A percentile compares a stretch with the other conserved stretches of the same genome.
These are phyloP conservation scores for Nothocercus julius DNA, from an alignment of 2,113 vertebrate genomes.

Conservation along the genomic window DNA sequence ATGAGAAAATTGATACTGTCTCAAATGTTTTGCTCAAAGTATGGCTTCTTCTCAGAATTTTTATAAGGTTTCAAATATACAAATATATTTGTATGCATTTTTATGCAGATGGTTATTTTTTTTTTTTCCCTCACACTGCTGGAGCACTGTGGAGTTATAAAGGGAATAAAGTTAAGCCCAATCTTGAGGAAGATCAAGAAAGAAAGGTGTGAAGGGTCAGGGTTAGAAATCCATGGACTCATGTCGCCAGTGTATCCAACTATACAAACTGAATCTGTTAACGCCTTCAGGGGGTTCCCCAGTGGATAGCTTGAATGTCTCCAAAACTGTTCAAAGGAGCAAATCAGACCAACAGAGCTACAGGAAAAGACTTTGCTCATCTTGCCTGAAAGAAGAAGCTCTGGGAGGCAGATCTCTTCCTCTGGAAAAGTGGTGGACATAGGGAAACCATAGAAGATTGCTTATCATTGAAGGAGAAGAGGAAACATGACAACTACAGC, in stretches of 20 bases:
- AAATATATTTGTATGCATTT: neutral
- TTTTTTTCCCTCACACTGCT: neutral
- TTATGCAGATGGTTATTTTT: neutral
- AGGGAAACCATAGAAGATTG: neutral
- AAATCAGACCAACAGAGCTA: neutral
- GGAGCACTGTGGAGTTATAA: neutral
- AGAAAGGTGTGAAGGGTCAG: neutral
- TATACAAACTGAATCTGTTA: neutral
- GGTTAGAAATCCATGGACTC: neutral
- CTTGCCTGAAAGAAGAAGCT: neutral
- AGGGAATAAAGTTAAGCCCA: neutral
- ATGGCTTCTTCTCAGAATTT: neutral
- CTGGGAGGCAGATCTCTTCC: neutral
- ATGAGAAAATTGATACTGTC: neutral
- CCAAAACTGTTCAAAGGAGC: neutral
- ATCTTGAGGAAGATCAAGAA: neutral
- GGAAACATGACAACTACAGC: rapidly evolving
- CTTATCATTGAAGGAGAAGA: neutral
- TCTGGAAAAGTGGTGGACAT: neutral
- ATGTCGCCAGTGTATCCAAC: rapidly evolving
- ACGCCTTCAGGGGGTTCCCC: neutral
- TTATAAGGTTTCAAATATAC: neutral
- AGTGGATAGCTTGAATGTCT: neutral
- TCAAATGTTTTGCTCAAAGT: neutral
- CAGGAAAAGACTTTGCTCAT: neutral